A percentile compares a stretch with the other conserved stretches of the same genome.
phyloP scores from a whole-genome alignment of 2,797 vertebrate species.

The Alectoris magna region DNA sequence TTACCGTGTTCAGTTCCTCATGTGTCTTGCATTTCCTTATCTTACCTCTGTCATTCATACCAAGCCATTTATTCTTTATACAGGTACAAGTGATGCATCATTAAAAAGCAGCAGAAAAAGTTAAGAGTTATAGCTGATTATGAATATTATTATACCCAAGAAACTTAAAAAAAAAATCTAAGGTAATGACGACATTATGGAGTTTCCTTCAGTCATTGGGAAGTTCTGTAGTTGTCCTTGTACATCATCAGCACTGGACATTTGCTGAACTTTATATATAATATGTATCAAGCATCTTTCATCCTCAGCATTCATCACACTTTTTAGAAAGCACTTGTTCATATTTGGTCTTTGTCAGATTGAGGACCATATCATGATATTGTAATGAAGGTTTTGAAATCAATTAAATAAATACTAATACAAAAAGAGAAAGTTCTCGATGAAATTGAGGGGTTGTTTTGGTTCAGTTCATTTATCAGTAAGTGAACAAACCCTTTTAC shows the following conservation, averaged over 20 bases:
- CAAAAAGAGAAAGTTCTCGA: neutral
- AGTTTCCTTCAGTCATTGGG: neutral
- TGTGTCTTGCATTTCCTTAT: neutral
- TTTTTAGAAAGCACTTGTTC: neutral
- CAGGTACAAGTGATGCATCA: neutral
- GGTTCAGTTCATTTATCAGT: neutral
- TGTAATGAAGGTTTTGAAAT: neutral
- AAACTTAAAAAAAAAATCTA: neutral
- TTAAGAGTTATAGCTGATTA: neutral
- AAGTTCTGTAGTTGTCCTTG: neutral
- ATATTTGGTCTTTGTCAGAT: neutral
- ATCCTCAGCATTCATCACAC: neutral
- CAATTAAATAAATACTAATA: neutral
- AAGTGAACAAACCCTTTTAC: neutral
- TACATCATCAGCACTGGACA: neutral
- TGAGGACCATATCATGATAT: neutral
- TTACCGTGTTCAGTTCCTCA: neutral
- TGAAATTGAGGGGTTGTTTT: neutral
- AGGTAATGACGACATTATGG: neutral
- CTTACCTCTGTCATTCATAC: neutral
- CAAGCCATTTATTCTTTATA: neutral
- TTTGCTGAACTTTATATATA: neutral
- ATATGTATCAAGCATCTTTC: neutral
- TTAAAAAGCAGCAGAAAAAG: neutral
- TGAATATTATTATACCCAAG: neutral